Evolutionary conservation across 2,888 invertebrate genomes (phyloP).

Genomic region (Tridacna crocea): DNA sequence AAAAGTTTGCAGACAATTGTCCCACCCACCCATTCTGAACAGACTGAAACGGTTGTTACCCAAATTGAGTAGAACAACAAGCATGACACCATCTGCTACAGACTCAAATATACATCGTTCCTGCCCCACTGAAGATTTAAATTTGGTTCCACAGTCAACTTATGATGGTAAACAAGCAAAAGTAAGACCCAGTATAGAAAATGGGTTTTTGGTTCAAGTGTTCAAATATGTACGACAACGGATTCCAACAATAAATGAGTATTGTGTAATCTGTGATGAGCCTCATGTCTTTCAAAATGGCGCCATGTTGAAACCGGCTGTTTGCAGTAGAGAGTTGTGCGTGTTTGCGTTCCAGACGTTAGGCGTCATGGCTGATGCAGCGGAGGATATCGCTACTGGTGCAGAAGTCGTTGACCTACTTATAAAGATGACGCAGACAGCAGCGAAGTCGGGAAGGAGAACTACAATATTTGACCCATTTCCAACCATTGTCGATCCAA

Average conservation of each 20-base stretch:
- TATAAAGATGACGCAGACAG: conserved; percentile 78
- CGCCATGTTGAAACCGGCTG: conserved; percentile 82
- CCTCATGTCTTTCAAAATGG: conserved; percentile 81
- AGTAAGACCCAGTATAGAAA: conserved; percentile 66
- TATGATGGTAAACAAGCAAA: conserved; percentile 72
- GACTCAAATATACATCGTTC: conserved; percentile 32
- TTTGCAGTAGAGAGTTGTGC: conserved; percentile 80
- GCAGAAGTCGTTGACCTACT: conserved; percentile 81
- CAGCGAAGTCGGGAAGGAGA: conserved; percentile 70
- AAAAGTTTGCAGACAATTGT: conserved; percentile 52
- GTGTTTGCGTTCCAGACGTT: conserved; percentile 81
- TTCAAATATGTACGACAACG: conserved; percentile 77
- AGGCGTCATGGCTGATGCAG: conserved; percentile 81
- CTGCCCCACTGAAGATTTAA: conserved; percentile 57
- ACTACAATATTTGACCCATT: conserved; percentile 78
- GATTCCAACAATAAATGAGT: conserved; percentile 79
- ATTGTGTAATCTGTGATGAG: conserved; percentile 82
- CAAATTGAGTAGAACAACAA: conserved; percentile 54
- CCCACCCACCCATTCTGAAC: conserved; percentile 59
- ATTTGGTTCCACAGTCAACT: conserved; percentile 65
- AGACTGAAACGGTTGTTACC: conserved; percentile 57
- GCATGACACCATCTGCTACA: conserved; percentile 48
- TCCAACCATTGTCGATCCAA: conserved; percentile 80
- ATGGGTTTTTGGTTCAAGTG: conserved; percentile 68
- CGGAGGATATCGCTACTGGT: conserved; percentile 77